These are phyloP conservation scores for Synergus gifuensis DNA, from an alignment of 2,888 invertebrate species.

Conservation along the genomic window DNA sequence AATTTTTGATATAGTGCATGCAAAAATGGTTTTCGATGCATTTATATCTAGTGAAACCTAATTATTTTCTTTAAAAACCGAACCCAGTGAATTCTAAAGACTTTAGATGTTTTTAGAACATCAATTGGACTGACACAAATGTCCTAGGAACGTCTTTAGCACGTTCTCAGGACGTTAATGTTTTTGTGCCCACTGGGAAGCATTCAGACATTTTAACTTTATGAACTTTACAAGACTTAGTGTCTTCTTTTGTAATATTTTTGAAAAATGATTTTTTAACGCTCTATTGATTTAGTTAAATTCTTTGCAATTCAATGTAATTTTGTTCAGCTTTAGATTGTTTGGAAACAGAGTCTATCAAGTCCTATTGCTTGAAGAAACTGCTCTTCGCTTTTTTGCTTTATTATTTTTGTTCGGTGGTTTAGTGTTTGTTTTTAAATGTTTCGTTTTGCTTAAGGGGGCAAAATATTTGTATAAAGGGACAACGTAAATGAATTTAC, in stretches of 20 bases:
- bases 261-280: not conserved
- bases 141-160: too few relatives aligned
- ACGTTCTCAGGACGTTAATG: too few relatives aligned
- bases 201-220: not conserved
- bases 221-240: not conserved
- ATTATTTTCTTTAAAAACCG: not conserved
- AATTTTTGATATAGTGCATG: not conserved
- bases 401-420: not conserved
- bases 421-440: not conserved
- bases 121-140: too few relatives aligned
- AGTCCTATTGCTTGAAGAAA: slow-evolving; percentile 21
- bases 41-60: not conserved
- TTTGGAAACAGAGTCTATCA: not conserved
- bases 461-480: not conserved
- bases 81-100: too few relatives aligned
- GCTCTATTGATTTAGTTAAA: not conserved
- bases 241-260: not conserved
- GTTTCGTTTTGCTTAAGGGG: not conserved
- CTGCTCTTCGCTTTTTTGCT: slow-evolving; percentile 16
- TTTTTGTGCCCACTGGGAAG: too few relatives aligned
- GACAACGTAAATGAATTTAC: not conserved
- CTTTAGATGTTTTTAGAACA: too few relatives aligned
- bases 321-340: not conserved
- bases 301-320: not conserved
- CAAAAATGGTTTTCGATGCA: not conserved